Evolutionary conservation across 2,113 vertebrate genomes (phyloP), one percentile per base, ranked within the genome.

Genomic region (Genyomyrus donnyi): DNA sequence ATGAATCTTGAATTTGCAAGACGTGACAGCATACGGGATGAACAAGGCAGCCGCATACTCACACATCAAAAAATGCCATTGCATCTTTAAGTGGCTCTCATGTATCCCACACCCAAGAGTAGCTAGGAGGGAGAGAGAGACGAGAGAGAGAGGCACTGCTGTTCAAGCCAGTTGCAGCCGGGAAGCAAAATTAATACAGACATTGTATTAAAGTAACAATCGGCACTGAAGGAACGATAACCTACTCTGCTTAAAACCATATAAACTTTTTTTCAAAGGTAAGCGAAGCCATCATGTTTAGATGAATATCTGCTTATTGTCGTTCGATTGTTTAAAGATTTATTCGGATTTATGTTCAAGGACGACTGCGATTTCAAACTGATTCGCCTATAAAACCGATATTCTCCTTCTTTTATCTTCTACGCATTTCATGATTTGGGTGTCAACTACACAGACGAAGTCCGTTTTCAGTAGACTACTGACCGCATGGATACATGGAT

Each of bases 31-130:
- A 88, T 74, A 89, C 15, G 19, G 27, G 21, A 89, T 56, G 50
- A 88, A 83, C 52, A 84, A 88, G 24, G 39, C 80, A 84, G 58
- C 58, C 89, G 90, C 88, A 56, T 83, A 80, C 88, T 90, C 88
- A 52, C 88, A 49, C 88, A 91, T 90, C 80, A 90, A 90, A 92
- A 93, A 92, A 94, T 93, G 93, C 93, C 92, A 92, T 93, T 93
- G 94, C 93, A 93, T 94, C 94, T 94, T 94, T 93, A 94, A 94
- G 94, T 93, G 93, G 91, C 93, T 93, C 91, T 93, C 92, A 92
- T 94, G 93, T 93, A 91, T 92, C 87, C 93, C 93, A 93, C 95
- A 94, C 95, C 94, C 95, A 88, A 91, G 90, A 42, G 93, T 90
- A 92, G 92, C 93, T 90, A 93, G 88, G 92, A 91, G 92, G 24